Evolutionary conservation across 2,113 vertebrate genomes (phyloP), one percentile per base, ranked within the genome.

Genomic region (Dromaius novaehollandiae): DNA sequence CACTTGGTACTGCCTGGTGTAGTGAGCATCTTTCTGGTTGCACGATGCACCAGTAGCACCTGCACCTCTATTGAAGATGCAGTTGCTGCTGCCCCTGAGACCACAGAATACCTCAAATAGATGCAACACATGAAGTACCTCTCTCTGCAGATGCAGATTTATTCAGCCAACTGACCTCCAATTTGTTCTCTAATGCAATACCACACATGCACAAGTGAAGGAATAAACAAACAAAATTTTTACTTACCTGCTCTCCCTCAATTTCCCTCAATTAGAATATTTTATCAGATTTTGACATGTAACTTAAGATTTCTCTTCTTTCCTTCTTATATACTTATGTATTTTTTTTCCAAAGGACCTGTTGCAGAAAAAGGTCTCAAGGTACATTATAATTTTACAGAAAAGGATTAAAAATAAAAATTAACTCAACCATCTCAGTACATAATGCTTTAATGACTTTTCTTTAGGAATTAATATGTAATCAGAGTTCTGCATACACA

Each of bases 221-320:
- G 66, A 55, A 71, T 21, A 94, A 91, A 38, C 89, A 88, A 83
- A 30, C 21, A 89, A 81, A 94, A 48, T 46, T 83, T 96, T 94
- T 73, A 98, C 98, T 98, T 96, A 98, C 97, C 97, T 83, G n/a
- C 10, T 96, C 93, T 56, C 46, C 68, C 93, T 84, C 81, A 84
- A 20, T 83, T 44, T 58, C 50, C 63, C 92, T 82, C 77, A 86
- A 20, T 83, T 44, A 82, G 56, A 77, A 6, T 78, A n/a, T 78
- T 94, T 84, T 84, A 86, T 28, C 65, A 82, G 55, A 70, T 70
- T 95, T 87, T 86, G 61, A 61, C 22, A n/a, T 53, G 38, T 21
- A 88, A 91, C 53, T 56, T 61, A 60, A 89, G 60, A 42, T 73
- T 76, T 78, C 34, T 93, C 94, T 77, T 79, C 78, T 86, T 78